Evolutionary conservation across 2,888 invertebrate genomes (phyloP).

Genomic region (Atrina japonica): DNA sequence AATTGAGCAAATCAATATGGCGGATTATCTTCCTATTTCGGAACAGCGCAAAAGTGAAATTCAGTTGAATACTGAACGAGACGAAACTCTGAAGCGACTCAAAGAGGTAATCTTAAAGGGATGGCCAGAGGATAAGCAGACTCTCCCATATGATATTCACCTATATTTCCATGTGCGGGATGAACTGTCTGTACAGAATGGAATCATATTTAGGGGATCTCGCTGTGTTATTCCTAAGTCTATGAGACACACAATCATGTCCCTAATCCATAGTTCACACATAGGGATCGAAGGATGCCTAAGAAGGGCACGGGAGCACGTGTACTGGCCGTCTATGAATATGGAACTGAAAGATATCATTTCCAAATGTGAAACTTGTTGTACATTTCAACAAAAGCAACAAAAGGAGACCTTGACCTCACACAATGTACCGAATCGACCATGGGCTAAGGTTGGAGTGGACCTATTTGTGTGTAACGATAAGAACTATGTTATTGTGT

Average conservation of each 20-base stretch:
- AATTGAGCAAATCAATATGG: slow-evolving; percentile 29
- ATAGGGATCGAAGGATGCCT: slow-evolving; percentile 28
- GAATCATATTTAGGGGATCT: background rate
- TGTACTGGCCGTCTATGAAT: slow-evolving; percentile 47
- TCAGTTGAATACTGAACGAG: slow-evolving; percentile 24
- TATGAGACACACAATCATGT: slow-evolving; percentile 20
- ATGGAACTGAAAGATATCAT: slow-evolving; percentile 34
- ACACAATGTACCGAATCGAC: slow-evolving; percentile 37
- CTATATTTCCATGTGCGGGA: background rate
- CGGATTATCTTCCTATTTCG: slow-evolving; percentile 33
- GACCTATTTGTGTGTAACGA: slow-evolving; percentile 27
- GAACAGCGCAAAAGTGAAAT: slow-evolving; percentile 26
- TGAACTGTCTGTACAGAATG: background rate
- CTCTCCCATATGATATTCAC: slow-evolving; percentile 6
- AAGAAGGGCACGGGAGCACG: slow-evolving; percentile 25
- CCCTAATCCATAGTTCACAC: slow-evolving; percentile 26
- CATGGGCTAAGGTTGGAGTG: slow-evolving; percentile 45
- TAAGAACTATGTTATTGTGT: slow-evolving; percentile 41
- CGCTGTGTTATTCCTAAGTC: slow-evolving; percentile 38
- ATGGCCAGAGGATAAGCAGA: slow-evolving; percentile 34
- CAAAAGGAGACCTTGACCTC: slow-evolving; percentile 40
- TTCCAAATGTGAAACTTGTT: slow-evolving; percentile 40
- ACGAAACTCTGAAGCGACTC: slow-evolving; percentile 26
- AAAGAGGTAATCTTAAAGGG: slow-evolving; percentile 31
- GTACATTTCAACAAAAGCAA: slow-evolving; percentile 28